A percentile compares a stretch with the other conserved stretches of the same genome.
Evolutionary conservation across 2,113 vertebrate species (phyloP).

Genomic region (Syrrhaptes paradoxus): DNA sequence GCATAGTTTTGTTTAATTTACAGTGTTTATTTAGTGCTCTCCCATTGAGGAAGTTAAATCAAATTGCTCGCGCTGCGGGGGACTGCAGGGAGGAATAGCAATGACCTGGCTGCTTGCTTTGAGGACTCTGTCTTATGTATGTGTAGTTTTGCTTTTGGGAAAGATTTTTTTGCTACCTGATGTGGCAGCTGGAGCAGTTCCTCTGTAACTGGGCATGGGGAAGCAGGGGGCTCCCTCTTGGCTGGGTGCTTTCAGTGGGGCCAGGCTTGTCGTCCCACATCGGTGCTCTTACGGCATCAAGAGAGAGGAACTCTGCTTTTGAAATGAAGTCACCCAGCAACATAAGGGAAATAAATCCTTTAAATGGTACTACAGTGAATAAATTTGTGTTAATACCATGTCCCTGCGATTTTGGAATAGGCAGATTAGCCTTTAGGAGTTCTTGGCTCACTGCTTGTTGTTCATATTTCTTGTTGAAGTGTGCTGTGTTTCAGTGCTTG

Average conservation of each 20-base stretch:
- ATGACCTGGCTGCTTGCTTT: background rate
- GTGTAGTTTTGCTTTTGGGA: background rate
- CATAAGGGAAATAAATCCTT: background rate
- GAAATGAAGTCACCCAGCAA: background rate
- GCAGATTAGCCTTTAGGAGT: background rate
- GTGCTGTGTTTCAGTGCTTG: background rate
- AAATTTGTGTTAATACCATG: background rate
- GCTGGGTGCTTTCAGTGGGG: background rate
- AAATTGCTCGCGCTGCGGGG: background rate
- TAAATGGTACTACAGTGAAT: background rate
- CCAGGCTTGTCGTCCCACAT: background rate
- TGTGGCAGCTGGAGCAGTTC: background rate
- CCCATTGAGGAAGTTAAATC: slow-evolving; percentile 31
- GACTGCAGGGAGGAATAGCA: background rate
- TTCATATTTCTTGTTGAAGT: background rate
- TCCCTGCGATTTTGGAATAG: background rate
- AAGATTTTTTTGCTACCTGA: background rate
- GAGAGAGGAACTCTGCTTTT: background rate
- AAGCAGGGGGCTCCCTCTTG: background rate
- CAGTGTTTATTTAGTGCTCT: slow-evolving; percentile 46
- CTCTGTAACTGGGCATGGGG: background rate
- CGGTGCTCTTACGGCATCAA: background rate
- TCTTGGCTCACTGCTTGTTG: background rate
- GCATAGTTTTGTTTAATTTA: slow-evolving; percentile 61
- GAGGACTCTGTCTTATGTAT: background rate